Base-by-base conservation (phyloP, 2,888 invertebrate genomes). In the Lithophane semibrunnea region DNA sequence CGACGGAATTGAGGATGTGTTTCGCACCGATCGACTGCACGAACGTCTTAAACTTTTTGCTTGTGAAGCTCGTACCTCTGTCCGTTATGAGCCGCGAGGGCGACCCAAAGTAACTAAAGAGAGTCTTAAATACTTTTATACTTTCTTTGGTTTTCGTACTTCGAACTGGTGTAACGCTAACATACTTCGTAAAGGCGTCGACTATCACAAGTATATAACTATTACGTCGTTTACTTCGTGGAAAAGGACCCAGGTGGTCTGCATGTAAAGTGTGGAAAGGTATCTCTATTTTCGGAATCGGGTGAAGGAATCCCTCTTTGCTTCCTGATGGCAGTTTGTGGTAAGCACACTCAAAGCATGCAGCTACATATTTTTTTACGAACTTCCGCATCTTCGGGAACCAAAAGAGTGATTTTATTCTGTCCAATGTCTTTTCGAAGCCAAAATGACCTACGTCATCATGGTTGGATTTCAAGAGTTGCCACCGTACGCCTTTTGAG, bases 221-320 rank as follows among this genome's bases (percentile, higher is more conserved):
- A 18, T 61, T n/a, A 2, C 65, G 18, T 16, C 52, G 37, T 8
- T 54, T 69, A n/a, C 69, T 73, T 24, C 58, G 47, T 2, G 67
- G 54, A 18, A 77, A 77, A 1, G 77, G 77, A 16, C 77, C 77
- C 1, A 77, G 42, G 12, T 77, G 77, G 42, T 77, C 77, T 0
- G 73, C 69, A 13, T 77, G 77, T 21, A 73, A n/a, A 1, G 77
- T 77, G 47, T 73, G 65, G 21, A 76, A 76, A 5, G 76, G 76
- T 0, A 42, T 7, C 42, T 42, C 42, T 42, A 42, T 42, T 42
- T 42, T 42, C 8, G 42, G 42, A 42, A 42, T 42, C 42, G 42
- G 42, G 42, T 42, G 42, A 42, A 42, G 42, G 42, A 42, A 42
- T 42, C 42, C 42, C 42, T 42, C 42, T 42, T 42, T 42, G 42